These are phyloP conservation scores for Lasioglossum vierecki DNA, from an alignment of 2,888 invertebrate species.

Conservation along the genomic window DNA sequence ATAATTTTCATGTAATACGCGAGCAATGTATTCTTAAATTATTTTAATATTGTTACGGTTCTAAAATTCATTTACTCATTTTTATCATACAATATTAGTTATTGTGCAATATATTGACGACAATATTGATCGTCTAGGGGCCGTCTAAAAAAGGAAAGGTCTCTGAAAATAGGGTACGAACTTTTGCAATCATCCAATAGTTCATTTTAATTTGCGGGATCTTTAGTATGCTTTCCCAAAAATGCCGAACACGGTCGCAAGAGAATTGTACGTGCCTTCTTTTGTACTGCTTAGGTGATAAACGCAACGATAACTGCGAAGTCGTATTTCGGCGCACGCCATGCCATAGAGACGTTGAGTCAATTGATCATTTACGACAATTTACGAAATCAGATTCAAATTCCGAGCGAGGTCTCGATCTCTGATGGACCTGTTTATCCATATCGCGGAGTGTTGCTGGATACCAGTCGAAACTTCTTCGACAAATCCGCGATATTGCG, in stretches of 20 bases:
- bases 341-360: conserved; percentile 88
- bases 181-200: neutral
- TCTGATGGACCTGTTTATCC: conserved; percentile 93
- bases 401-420: conserved; percentile 87
- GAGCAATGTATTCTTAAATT: neutral
- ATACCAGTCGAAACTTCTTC: conserved; percentile 95
- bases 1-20: neutral
- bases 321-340: conserved; percentile 88
- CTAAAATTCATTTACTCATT: neutral
- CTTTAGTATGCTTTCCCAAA: neutral
- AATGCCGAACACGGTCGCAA: neutral
- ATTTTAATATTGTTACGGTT: neutral
- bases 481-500: conserved; percentile 89
- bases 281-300: conserved; percentile 70
- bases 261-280: neutral
- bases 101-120: too few relatives aligned
- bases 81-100: neutral
- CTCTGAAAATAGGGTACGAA: neutral
- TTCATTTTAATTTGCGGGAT: neutral
- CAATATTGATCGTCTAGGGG: too few relatives aligned
- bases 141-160: neutral
- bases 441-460: conserved; percentile 94
- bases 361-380: conserved; percentile 90
- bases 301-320: conserved; percentile 86
- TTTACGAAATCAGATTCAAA: conserved; percentile 86